Base-by-base conservation (phyloP, 2,888 invertebrate species). In the Camptogramma bilineatum region DNA sequence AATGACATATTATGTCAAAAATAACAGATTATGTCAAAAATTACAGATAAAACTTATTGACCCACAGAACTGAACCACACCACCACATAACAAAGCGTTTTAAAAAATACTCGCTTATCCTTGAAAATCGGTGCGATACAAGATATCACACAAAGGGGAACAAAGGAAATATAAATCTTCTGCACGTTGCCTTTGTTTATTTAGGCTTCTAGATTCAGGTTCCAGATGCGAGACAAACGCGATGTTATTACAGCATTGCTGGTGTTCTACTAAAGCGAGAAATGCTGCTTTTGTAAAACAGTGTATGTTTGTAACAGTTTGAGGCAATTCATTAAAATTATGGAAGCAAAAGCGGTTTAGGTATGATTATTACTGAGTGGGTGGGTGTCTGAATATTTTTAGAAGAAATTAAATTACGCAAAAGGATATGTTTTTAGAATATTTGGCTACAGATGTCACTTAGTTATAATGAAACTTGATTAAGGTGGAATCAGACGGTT, bases 101-200 rank as follows among this genome's bases (percentile, higher is more conserved):
- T 44, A 44, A 52, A 47, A 34, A 59, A 58, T 31, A 52, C n/a
- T 47, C 31, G 9, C 44, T 39, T 34, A 59, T 44, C 13, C n/a
- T 48, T 0, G 44, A 57, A 58, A 48, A 52, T 44, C 52, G 7
- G n/a, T 13, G 21, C 17, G 28, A 17, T 62, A 51, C 48, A 31
- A 53, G 55, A 34, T 62, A 62, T 18, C 31, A 47, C 51, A 56
- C 19, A 54, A 60, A 42, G 31, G 48, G 52, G 56, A 47, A 60
- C 57, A 61, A 61, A 56, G 47, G 18, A 64, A 55, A 69, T 63
- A 66, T 63, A 66, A 64, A 68, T 64, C 56, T 58, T 21, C 34
- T 21, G 39, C 39, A 48, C 48, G 47, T 52, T 34, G 39, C 21
- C 28, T 52, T 61, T 61, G 59, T 71, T 67, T 69, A 62, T 64